Evolutionary conservation across 2,113 vertebrate species (phyloP).

Genomic region (Gymnarchus niloticus): DNA sequence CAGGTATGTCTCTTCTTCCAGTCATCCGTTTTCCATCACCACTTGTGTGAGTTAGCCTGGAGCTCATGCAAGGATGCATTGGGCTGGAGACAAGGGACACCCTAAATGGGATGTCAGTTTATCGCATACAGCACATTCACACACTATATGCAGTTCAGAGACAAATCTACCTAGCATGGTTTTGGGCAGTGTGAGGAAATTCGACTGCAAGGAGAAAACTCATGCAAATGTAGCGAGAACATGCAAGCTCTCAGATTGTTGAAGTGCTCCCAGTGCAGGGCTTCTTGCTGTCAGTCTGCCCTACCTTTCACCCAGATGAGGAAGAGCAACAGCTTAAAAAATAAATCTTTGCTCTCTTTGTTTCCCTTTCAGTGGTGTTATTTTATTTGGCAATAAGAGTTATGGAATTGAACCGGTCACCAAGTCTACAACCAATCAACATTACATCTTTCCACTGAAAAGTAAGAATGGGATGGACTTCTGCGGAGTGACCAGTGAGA

Average conservation of each 20-base stretch:
- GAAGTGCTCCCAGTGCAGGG: not conserved
- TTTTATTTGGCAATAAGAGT: conserved; percentile 50
- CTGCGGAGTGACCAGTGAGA: conserved; percentile 52
- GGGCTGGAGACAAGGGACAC: not conserved
- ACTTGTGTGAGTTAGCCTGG: not conserved
- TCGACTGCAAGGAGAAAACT: not conserved
- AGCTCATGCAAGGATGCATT: not conserved
- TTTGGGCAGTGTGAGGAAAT: not conserved
- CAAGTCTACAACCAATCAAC: conserved; percentile 45
- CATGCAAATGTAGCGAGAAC: not conserved
- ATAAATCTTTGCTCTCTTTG: not conserved
- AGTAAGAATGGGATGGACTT: conserved; percentile 23
- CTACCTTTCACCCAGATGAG: not conserved
- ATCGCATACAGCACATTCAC: no score
- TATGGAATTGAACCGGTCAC: conserved; percentile 55
- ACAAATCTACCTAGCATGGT: not conserved
- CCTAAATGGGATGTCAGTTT: no score
- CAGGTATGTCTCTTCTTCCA: conserved; percentile 46
- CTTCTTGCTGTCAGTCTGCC: not conserved
- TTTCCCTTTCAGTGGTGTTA: conserved; percentile 55
- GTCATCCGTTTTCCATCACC: not conserved
- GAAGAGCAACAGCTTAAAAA: not conserved
- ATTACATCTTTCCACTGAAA: conserved; percentile 53
- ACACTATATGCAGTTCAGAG: not conserved
- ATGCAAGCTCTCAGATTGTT: not conserved